phyloP scores from a whole-genome alignment of 2,113 vertebrate genomes.

The Gopherus flavomarginatus region DNA sequence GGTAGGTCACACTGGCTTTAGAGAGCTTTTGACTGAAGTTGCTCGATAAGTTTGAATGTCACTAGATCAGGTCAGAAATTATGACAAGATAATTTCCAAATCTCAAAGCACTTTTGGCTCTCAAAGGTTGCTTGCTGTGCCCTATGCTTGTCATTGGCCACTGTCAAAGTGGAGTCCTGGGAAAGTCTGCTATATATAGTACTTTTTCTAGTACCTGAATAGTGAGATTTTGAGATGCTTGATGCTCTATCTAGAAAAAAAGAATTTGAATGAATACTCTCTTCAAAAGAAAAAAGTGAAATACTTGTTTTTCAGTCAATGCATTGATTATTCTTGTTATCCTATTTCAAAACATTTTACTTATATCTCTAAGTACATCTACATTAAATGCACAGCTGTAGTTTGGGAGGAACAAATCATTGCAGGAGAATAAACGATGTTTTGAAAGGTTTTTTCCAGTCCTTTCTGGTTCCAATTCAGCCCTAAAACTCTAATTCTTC shows the following conservation, averaged over 20 bases:
- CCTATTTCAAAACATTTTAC: too few species aligned
- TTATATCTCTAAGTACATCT: neutral
- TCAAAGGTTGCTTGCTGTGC: fast-evolving
- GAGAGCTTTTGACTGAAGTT: neutral
- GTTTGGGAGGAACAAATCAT: neutral
- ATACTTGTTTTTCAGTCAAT: neutral
- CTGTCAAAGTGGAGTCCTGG: neutral
- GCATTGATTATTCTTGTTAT: neutral
- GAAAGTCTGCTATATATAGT: neutral
- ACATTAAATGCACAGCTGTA: neutral
- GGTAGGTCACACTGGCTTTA: neutral
- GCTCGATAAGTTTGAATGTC: neutral
- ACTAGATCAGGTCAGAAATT: neutral
- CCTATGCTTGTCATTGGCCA: neutral
- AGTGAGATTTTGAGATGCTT: neutral
- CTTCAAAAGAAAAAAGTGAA: neutral
- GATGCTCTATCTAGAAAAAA: neutral
- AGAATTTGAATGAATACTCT: neutral
- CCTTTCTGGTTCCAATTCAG: neutral
- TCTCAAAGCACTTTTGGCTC: fast-evolving
- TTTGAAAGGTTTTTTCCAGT: neutral
- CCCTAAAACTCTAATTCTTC: neutral
- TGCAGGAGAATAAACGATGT: neutral
- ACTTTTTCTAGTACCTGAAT: neutral
- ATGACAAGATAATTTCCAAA: fast-evolving